Base-by-base conservation (phyloP, 1,140 invertebrate species). In the Palaemon carinicauda region DNA sequence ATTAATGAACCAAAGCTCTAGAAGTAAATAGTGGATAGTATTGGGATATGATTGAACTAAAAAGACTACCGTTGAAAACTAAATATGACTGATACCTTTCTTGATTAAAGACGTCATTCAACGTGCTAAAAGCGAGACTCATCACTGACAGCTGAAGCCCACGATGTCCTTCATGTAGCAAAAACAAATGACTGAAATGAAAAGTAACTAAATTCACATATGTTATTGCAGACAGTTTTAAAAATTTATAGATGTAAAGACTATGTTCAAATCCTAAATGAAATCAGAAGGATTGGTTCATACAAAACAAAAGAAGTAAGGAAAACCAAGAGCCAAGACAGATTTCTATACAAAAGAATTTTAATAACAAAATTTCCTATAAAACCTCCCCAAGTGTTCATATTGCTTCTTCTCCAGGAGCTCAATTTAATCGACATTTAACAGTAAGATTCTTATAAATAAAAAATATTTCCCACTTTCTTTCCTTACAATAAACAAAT, bases 41-140 rank as follows among this genome's bases (percentile, higher is more conserved):
- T 54, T 84, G 73, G n/a, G 15, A 29, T 73, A 29, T 21, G 17
- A 31, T 10, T 27, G 9, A 73, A 73, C n/a, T 29, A 0, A 73
- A 29, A 73, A 29, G 3, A 73, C 29, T 29, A n/a, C n/a, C n/a
- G n/a, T 33, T 33, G 53, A n/a, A 19, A 17, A 31, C 9, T 54
- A 52, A 53, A 53, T 29, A 53, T 53, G 51, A 27, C 7, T 50
- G 27, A 52, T 29, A 86, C 84, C 84, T 86, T 60, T 71, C 54
- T 41, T 86, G 77, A n/a, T 71, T 80, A 21, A 86, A 86, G 14
- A 86, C 56, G 56, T 79, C 78, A 21, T 86, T 41, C 24, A 79
- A 52, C 2, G 17, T 80, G 27, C 24, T 31, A n/a, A 19, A 12
- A 24, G 31, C n/a, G 7, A 86, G 56, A 33, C 75, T 69, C 24